Conservation (phyloP, 2,113 vertebrate species). For the Acrocephalus kingi region DNA sequence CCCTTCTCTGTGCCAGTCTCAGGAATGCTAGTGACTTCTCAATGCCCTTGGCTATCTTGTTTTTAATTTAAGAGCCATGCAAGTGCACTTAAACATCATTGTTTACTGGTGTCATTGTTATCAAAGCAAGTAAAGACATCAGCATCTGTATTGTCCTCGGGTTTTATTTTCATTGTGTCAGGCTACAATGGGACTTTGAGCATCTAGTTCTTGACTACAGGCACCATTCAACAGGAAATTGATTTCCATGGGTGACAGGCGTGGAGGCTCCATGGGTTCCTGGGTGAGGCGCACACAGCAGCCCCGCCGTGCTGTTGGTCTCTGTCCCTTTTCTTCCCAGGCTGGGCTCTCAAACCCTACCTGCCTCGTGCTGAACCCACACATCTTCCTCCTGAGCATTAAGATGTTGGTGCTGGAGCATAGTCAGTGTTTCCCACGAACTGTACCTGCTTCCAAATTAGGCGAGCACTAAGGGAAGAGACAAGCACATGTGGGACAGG, state of each 20-base stretch:
- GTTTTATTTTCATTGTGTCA: constrained; percentile 64
- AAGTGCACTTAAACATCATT: constrained; percentile 66
- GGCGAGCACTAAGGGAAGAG: not conserved
- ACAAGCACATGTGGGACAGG: not conserved
- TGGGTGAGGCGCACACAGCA: not conserved
- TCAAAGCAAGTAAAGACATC: constrained; percentile 70
- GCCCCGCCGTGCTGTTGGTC: not conserved
- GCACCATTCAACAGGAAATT: constrained; percentile 55
- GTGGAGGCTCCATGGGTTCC: not conserved
- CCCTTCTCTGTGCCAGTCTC: constrained; percentile 35
- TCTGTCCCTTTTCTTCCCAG: not conserved
- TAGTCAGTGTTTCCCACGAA: not conserved
- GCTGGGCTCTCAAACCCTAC: not conserved
- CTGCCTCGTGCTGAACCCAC: not conserved
- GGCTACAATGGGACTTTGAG: constrained; percentile 56
- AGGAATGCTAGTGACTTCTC: constrained; percentile 50
- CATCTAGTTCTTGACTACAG: constrained; percentile 63
- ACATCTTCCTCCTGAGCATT: not conserved
- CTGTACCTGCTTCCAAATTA: not conserved
- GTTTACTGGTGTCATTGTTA: constrained; percentile 70
- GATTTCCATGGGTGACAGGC: constrained; percentile 64
- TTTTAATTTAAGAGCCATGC: constrained; percentile 71
- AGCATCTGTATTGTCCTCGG: constrained; percentile 53
- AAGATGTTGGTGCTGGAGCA: not conserved
- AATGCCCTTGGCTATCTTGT: constrained; percentile 67